These are phyloP conservation scores for Paguma larvata DNA, from an alignment of 2,797 vertebrate species.

Conservation along the genomic window DNA sequence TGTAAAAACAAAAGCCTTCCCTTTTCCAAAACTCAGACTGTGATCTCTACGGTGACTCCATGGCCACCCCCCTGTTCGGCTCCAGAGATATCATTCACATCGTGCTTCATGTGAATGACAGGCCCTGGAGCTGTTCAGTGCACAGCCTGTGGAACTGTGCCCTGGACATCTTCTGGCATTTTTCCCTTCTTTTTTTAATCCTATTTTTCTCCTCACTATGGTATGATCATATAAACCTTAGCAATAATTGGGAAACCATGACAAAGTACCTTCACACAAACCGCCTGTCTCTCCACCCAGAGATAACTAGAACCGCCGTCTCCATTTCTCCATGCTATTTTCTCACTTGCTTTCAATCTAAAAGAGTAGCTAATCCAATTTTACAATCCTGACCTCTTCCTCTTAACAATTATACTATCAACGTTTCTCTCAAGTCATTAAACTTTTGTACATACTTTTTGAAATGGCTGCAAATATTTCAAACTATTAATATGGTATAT, in stretches of 20 bases:
- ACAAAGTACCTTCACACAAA: not conserved
- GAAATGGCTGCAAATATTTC: not conserved
- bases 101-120: not conserved
- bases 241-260: not conserved
- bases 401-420: not conserved
- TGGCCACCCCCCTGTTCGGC: not conserved
- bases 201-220: not conserved
- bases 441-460: not conserved
- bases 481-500: not conserved
- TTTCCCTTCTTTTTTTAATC: not conserved
- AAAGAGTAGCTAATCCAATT: not conserved
- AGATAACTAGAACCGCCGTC: not conserved
- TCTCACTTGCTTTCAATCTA: not conserved
- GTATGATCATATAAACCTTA: not conserved
- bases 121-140: not conserved
- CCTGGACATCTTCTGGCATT: not conserved
- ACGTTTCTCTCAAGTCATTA: conserved; percentile 24
- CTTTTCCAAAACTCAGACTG: not conserved
- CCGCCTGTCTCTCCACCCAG: not conserved
- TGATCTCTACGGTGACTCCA: not conserved
- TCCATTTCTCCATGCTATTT: not conserved
- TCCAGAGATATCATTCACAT: not conserved
- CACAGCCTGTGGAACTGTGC: not conserved
- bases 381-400: not conserved
- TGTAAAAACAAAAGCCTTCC: not conserved